Percentiles rank a stretch among this genome's conserved stretches.
These are phyloP conservation scores for Leucoraja erinaceus DNA, from an alignment of 2,113 vertebrate genomes.

Conservation along the genomic window DNA sequence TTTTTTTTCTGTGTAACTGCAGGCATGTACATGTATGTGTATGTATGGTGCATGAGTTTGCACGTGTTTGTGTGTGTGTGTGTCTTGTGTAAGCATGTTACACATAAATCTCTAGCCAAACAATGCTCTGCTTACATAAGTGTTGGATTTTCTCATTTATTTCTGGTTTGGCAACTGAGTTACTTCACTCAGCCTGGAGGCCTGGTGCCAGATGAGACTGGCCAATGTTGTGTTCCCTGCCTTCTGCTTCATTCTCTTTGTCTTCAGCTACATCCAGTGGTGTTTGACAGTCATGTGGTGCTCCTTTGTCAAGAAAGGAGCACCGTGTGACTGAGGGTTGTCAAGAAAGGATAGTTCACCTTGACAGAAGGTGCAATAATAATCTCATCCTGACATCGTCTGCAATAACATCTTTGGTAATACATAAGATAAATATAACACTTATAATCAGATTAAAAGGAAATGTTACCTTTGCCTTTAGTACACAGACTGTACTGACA, in stretches of 20 bases:
- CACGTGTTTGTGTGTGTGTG: not conserved
- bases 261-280: not conserved
- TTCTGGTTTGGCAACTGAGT: constrained; percentile 31
- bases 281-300: not conserved
- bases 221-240: not conserved
- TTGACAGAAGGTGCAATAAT: not conserved
- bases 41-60: not conserved
- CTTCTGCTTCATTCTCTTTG: constrained; percentile 14
- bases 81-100: too few species aligned
- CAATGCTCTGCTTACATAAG: constrained; percentile 13
- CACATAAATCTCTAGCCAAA: not conserved
- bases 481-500: constrained; percentile 20
- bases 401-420: not conserved
- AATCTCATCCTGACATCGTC: not conserved
- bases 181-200: not conserved
- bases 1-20: not conserved
- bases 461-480: not conserved
- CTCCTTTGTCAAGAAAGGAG: not conserved
- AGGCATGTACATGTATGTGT: too few species aligned
- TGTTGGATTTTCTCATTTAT: constrained; percentile 23
- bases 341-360: not conserved
- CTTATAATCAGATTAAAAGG: not conserved
- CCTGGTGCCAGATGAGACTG: constrained; percentile 22
- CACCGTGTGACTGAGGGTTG: not conserved
- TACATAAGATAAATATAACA: not conserved